Evolutionary conservation across 2,797 vertebrate genomes (phyloP).

Genomic region (Crenuchus spilurus): DNA sequence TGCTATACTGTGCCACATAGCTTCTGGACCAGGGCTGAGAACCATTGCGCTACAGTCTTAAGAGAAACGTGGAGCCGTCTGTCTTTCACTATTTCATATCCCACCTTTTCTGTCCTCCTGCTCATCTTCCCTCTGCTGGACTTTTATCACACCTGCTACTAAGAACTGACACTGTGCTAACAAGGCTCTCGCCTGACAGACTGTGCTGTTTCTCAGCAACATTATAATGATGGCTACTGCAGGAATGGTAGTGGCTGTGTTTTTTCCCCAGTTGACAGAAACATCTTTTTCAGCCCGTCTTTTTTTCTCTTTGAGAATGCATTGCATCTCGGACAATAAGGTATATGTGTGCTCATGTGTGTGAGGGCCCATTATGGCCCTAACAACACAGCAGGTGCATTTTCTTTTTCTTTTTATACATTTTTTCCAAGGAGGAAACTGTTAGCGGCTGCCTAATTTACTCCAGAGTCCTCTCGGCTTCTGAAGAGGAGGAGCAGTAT

Average conservation of each 20-base stretch:
- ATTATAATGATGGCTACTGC: conserved; percentile 29
- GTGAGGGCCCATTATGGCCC: background rate
- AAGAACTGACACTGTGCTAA: conserved; percentile 43
- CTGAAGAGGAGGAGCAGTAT: conserved; percentile 12
- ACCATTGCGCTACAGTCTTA: too few relatives aligned
- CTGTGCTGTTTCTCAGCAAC: background rate
- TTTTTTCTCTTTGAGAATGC: background rate
- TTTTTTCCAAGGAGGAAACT: background rate
- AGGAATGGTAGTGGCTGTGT: conserved; percentile 1
- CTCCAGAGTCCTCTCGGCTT: background rate
- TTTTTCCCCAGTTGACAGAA: background rate
- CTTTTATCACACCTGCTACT: background rate
- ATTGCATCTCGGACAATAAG: background rate
- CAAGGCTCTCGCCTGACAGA: conserved; percentile 34
- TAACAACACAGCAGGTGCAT: background rate
- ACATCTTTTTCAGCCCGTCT: background rate
- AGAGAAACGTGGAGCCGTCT: too few relatives aligned
- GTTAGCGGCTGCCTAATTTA: conserved; percentile 5
- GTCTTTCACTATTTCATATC: background rate
- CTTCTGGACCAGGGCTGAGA: too few relatives aligned
- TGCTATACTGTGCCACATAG: too few relatives aligned
- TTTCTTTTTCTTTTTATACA: background rate
- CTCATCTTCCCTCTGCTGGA: background rate
- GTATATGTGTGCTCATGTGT: background rate
- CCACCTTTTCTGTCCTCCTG: background rate